These are phyloP conservation scores for Porites rus DNA, from an alignment of 92 coral and sea anemone genomes.

Conservation along the genomic window DNA sequence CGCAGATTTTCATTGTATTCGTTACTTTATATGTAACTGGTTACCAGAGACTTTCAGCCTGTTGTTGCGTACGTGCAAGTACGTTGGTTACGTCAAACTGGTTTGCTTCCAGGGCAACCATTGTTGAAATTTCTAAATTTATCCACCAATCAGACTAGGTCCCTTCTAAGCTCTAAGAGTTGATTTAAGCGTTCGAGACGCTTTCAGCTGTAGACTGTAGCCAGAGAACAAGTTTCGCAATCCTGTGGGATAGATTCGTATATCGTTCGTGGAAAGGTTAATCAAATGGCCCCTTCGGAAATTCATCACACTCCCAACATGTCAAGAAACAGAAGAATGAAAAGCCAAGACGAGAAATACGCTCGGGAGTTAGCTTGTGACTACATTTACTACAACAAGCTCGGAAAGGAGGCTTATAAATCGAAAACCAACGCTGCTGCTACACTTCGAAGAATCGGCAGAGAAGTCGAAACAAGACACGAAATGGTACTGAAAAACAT, in stretches of 20 bases:
- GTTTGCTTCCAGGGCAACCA: conserved; percentile 1
- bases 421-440: conserved; percentile 63
- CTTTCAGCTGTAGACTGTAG: neutral
- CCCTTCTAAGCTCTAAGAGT: neutral
- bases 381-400: conserved; percentile 72
- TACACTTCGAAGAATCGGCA: conserved; percentile 75
- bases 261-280: neutral
- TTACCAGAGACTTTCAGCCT: conserved; percentile 11
- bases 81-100: too few relatives aligned
- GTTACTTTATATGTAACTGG: neutral
- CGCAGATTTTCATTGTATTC: too few relatives aligned
- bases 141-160: conserved; percentile 38
- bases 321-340: conserved; percentile 38
- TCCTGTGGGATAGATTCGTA: neutral
- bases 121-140: conserved; percentile 20
- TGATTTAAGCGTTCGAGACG: neutral
- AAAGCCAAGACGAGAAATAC: conserved; percentile 30
- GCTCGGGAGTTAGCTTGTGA: conserved; percentile 84
- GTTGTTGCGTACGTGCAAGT: conserved; percentile 16
- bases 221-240: neutral
- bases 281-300: conserved; percentile 33
- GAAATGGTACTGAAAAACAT: conserved; percentile 82
- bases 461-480: conserved; percentile 83
- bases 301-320: conserved; percentile 26
- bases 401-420: conserved; percentile 61